phyloP scores from a whole-genome alignment of 2,888 invertebrate species.

The Trissolcus japonicus region DNA sequence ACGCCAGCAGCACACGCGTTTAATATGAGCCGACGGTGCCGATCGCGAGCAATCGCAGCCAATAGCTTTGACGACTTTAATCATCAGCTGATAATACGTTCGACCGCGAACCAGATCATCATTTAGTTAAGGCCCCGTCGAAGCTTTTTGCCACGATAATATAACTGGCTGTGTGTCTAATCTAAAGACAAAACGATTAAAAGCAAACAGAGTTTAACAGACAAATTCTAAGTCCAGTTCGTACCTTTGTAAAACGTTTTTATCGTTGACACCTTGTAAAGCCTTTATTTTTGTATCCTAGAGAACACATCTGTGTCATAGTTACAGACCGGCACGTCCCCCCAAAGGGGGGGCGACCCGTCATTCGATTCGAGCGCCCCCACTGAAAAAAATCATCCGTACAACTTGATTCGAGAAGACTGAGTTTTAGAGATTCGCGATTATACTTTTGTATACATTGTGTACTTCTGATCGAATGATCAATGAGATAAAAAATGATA shows the following conservation, averaged over 20 bases:
- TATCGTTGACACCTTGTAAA: slow-evolving; percentile 65
- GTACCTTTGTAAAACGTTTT: slow-evolving; percentile 65
- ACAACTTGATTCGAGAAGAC: slow-evolving; percentile 63
- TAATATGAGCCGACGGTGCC: slow-evolving; percentile 21
- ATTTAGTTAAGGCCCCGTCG: slow-evolving; percentile 22
- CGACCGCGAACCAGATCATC: slow-evolving; percentile 20
- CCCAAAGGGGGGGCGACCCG: slow-evolving; percentile 52
- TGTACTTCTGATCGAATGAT: slow-evolving; percentile 37
- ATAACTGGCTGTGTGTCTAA: slow-evolving; percentile 21
- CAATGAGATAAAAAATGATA: slow-evolving; percentile 18
- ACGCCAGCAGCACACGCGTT: slow-evolving; percentile 15
- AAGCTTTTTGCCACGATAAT: slow-evolving; percentile 26
- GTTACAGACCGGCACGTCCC: slow-evolving; percentile 56
- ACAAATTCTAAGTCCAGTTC: slow-evolving; percentile 44
- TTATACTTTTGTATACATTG: slow-evolving; percentile 58
- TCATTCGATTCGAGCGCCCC: slow-evolving; percentile 33
- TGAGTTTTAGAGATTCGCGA: slow-evolving; percentile 60
- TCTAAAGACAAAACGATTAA: slow-evolving; percentile 9
- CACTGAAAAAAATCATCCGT: slow-evolving; percentile 44
- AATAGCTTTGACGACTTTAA: slow-evolving; percentile 29
- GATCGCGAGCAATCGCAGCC: slow-evolving; percentile 7
- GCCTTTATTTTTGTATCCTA: slow-evolving; percentile 71
- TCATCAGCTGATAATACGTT: slow-evolving; percentile 27
- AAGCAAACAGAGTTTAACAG: background rate
- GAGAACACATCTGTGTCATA: slow-evolving; percentile 46